phyloP scores from a whole-genome alignment of 2,113 vertebrate species.

The Leptobrachium leishanense region DNA sequence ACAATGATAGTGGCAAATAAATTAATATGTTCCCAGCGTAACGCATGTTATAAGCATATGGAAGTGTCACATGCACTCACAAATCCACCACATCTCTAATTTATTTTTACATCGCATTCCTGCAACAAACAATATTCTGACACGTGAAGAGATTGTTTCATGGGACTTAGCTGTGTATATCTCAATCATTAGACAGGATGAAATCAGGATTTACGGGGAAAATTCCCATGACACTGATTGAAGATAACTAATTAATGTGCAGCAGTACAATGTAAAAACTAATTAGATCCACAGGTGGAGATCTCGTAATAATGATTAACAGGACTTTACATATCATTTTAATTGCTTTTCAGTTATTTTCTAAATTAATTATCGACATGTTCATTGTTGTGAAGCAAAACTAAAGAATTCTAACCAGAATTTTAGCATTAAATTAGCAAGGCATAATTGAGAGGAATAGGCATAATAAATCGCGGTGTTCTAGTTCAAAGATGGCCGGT shows the following conservation, averaged over 20 bases:
- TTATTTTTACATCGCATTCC: not conserved
- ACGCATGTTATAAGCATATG: too few species aligned
- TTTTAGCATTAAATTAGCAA: too few species aligned
- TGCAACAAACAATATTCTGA: not conserved
- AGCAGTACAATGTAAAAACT: not conserved
- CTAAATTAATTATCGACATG: too few species aligned
- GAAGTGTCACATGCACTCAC: not conserved
- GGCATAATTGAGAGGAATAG: too few species aligned
- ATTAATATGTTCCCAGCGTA: too few species aligned
- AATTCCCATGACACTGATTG: constrained; percentile 1
- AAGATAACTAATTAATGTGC: not conserved
- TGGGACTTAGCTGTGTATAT: not conserved
- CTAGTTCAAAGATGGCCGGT: too few species aligned
- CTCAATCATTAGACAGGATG: not conserved
- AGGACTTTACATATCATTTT: not conserved
- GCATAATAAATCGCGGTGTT: too few species aligned
- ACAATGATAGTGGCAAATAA: too few species aligned
- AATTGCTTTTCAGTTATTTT: not conserved
- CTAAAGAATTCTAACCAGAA: too few species aligned
- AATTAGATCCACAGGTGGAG: not conserved
- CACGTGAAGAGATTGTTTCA: not conserved
- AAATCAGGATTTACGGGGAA: not conserved
- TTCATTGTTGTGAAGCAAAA: too few species aligned
- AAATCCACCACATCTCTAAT: not conserved
- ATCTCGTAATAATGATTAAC: not conserved